These are phyloP conservation scores for Anguilla anguilla DNA, from an alignment of 2,797 vertebrate species.

Conservation along the genomic window DNA sequence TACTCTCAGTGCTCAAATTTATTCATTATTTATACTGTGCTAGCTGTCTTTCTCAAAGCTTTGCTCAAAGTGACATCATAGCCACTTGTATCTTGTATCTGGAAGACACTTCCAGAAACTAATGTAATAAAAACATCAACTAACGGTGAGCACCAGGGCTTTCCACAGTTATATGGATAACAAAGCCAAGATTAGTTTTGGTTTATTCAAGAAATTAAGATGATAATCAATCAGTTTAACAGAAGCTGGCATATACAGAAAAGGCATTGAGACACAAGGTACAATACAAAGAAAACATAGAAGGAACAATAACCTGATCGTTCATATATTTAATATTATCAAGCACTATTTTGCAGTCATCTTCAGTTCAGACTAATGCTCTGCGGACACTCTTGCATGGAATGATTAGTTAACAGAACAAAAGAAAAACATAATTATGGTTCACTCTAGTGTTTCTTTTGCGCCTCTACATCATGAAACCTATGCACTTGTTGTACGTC, in stretches of 20 bases:
- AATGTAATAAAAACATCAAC: too few species aligned
- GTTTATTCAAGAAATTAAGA: background rate
- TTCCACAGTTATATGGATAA: background rate
- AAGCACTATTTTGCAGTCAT: background rate
- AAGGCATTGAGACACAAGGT: background rate
- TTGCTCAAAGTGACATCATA: too few species aligned
- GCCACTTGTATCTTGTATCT: too few species aligned
- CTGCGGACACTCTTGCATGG: background rate
- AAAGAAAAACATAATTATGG: background rate
- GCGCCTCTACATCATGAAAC: too few species aligned
- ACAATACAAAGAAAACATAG: background rate
- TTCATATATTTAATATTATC: background rate
- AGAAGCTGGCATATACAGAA: background rate
- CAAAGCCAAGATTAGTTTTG: background rate
- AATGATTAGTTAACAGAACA: background rate
- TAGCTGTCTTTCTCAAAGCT: too few species aligned
- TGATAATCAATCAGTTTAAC: background rate
- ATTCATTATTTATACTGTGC: too few species aligned
- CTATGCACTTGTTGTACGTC: too few species aligned
- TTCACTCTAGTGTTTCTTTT: too few species aligned
- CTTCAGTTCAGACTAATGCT: background rate
- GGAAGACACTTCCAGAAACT: too few species aligned
- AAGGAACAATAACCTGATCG: background rate
- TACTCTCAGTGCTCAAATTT: too few species aligned
- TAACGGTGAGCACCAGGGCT: background rate